Base-by-base conservation (phyloP, 2,797 vertebrate genomes). In the Scomberomorus guttatus region DNA sequence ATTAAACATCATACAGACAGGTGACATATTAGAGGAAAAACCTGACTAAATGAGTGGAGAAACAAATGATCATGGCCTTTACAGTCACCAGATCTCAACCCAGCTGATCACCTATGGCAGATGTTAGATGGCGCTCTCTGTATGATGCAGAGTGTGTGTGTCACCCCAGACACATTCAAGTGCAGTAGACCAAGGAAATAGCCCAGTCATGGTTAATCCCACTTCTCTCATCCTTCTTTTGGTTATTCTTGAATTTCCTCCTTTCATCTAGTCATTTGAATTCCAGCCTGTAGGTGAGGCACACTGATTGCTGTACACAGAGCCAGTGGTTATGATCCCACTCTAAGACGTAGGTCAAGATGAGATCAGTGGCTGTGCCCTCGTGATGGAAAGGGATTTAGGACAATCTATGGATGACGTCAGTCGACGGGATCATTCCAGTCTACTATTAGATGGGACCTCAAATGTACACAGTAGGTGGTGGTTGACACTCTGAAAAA, bases 331-430 rank as follows among this genome's bases (percentile, higher is more conserved):
- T 70, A 25, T 79, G 42, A 75, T 50, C 24, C 27, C 18, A 22
- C 3, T 32, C 39, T 42, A n/a, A 64, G 55, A 87, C 77, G 44
- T 75, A 67, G 87, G 85, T 79, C 85, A 85, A 83, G 80, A 77
- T 75, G 83, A 84, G 83, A 78, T 87, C 83, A 83, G 80, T 15
- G 22, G 42, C 75, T 32, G 42, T 52, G 74, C 0, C 57, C 63
- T 56, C 2, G 5, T 77, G 57, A 63, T 72, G 42, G 22, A 55
- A 6, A 34, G 17, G 72, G 84, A 87, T 86, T 89, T 66, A 82
- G 84, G 68, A 71, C 79, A 37, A 82, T 66, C 42, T 34, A 14
- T 42, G 70, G 24, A 34, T 44, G 48, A 52, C 22, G 3, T 7
- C 55, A 42, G 34, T 75, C 32, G 48, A 39, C 50, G 39, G 51